phyloP scores from a whole-genome alignment of 1,140 invertebrate genomes.

The Carcinoscorpius rotundicauda region DNA sequence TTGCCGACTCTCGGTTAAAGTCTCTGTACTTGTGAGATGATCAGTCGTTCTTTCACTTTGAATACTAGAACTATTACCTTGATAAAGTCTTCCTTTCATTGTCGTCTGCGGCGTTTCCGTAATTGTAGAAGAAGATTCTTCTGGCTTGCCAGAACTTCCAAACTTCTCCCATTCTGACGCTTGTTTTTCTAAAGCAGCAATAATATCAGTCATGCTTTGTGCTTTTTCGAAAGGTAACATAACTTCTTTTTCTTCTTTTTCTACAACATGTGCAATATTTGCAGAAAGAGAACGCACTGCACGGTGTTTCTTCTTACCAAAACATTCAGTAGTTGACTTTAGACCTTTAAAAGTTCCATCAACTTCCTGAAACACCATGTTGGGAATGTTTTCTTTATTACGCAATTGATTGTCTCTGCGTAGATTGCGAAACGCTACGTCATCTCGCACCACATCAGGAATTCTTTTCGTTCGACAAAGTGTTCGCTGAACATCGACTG shows the following conservation, averaged over 20 bases:
- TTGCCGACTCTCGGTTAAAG: too few species aligned
- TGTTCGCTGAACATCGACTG: slow-evolving; percentile 35
- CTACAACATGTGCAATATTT: not conserved
- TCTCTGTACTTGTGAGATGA: too few species aligned
- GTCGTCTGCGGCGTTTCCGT: too few species aligned
- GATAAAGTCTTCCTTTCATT: too few species aligned
- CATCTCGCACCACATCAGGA: slow-evolving; percentile 72
- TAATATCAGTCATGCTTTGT: not conserved
- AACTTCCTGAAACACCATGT: not conserved
- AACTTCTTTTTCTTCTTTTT: not conserved
- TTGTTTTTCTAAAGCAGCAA: slow-evolving; percentile 1
- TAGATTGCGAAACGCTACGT: slow-evolving; percentile 67
- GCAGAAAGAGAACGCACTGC: not conserved
- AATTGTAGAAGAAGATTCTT: too few species aligned
- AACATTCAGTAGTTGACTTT: too few species aligned
- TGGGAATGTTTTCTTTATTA: not conserved
- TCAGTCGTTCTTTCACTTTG: too few species aligned
- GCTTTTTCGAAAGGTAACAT: not conserved
- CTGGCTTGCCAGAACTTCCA: not conserved
- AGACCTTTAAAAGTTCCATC: not conserved
- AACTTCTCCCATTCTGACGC: not conserved
- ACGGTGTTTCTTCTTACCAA: not conserved
- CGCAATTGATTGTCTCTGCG: slow-evolving; percentile 48
- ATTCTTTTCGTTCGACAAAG: slow-evolving; percentile 38
- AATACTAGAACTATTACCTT: too few species aligned